Conservation (phyloP, 1,140 invertebrate species). For the Lepidurus packardi region DNA sequence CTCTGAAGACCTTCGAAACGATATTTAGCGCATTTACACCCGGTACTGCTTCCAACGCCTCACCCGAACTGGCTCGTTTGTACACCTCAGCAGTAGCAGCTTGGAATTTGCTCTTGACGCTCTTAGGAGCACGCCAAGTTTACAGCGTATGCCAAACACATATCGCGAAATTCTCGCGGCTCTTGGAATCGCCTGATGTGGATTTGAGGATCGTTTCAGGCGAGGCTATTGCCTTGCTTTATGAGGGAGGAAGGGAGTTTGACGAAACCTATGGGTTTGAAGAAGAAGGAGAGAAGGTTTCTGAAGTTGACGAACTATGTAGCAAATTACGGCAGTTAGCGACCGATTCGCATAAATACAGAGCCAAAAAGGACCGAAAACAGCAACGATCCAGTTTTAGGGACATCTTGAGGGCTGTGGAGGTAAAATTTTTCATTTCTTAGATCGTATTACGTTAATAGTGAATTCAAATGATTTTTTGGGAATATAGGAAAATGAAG, state of each 20-base stretch:
- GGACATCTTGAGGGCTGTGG: conserved; percentile 65
- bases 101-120: conserved; percentile 77
- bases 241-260: conserved; percentile 69
- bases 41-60: conserved; percentile 60
- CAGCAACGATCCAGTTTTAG: conserved; percentile 86
- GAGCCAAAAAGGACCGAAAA: conserved; percentile 88
- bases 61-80: conserved; percentile 60
- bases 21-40: conserved; percentile 75
- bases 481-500: conserved; percentile 59
- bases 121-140: conserved; percentile 62
- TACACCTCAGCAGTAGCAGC: conserved; percentile 74
- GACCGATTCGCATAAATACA: conserved; percentile 86
- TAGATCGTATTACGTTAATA: not conserved
- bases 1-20: conserved; percentile 69
- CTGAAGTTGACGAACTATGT: conserved; percentile 46
- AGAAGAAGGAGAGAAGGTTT: conserved; percentile 40
- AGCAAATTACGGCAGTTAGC: conserved; percentile 66
- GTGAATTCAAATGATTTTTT: conserved; percentile 29
- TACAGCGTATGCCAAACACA: conserved; percentile 47
- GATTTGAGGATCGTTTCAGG: conserved; percentile 85
- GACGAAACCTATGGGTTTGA: conserved; percentile 59
- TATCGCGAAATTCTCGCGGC: conserved; percentile 49
- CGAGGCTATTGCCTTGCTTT: conserved; percentile 77
- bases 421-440: conserved; percentile 48
- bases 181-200: conserved; percentile 69